Percentiles rank a stretch among this genome's conserved stretches.
Conservation (phyloP, 2,113 vertebrate species). For the Martes martes region DNA sequence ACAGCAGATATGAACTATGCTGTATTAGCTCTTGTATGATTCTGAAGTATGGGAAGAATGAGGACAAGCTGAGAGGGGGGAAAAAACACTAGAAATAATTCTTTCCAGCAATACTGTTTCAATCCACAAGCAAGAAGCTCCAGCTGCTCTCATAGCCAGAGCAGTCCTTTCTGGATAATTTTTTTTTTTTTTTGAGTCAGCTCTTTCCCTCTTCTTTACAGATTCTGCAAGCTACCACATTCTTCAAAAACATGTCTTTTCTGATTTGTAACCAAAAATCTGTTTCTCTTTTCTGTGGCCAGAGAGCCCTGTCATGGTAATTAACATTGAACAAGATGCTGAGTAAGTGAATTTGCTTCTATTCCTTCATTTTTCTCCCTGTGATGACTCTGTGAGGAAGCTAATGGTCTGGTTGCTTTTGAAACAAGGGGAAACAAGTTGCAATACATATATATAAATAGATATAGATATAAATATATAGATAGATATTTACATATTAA, state of each 20-base stretch:
- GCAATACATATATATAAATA: too few relatives aligned
- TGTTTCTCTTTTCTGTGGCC: neutral
- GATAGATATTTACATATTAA: neutral
- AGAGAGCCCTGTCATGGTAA: neutral
- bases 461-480: too few relatives aligned
- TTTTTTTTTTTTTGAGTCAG: neutral
- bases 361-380: neutral
- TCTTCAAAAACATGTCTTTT: neutral
- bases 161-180: too few relatives aligned
- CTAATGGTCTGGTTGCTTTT: neutral
- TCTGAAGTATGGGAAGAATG: neutral
- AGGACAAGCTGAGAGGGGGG: neutral
- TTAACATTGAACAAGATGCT: neutral
- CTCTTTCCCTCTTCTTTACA: neutral
- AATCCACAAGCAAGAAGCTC: neutral
- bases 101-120: too few relatives aligned
- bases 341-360: neutral
- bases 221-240: neutral
- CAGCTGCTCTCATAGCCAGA: too few relatives aligned
- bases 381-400: too few relatives aligned
- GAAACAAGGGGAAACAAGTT: neutral
- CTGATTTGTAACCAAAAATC: neutral
- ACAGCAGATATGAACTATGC: fast-evolving
- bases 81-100: neutral
- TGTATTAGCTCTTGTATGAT: neutral